Evolutionary conservation across 2,113 vertebrate genomes (phyloP).

Genomic region (Solenodon paradoxus): DNA sequence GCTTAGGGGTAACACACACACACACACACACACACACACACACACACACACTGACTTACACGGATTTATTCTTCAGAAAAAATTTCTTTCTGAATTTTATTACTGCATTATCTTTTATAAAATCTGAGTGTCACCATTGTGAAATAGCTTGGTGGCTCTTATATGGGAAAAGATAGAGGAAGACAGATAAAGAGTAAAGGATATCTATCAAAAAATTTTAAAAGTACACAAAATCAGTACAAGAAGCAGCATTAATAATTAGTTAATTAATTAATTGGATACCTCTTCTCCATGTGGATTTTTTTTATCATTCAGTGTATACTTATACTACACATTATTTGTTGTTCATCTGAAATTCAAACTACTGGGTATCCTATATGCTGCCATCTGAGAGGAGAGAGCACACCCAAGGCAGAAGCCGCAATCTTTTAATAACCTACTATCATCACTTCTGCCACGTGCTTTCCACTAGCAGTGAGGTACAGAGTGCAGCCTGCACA

Average conservation of each 20-base stretch:
- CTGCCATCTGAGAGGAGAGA: background rate
- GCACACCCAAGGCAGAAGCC: background rate
- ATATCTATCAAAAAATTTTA: background rate
- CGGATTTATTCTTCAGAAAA: background rate
- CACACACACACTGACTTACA: background rate
- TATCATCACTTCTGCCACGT: too few relatives aligned
- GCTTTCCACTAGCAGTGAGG: background rate
- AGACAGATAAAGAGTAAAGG: background rate
- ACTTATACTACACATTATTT: background rate
- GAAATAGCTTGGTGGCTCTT: background rate
- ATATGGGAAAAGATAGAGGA: background rate
- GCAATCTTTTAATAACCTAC: too few relatives aligned
- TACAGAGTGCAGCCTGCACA: background rate
- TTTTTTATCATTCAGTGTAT: background rate
- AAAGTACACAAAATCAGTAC: background rate
- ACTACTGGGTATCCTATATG: background rate
- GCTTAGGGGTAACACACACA: background rate
- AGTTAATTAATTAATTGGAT: too few relatives aligned
- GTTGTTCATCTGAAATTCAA: background rate
- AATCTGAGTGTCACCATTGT: background rate
- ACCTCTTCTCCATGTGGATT: background rate
- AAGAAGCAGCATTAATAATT: background rate
- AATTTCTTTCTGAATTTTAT: background rate
- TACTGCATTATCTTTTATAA: background rate
- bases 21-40: background rate